Conservation (phyloP, 2,797 vertebrate species). For the Paratrypauchen microcephalus region DNA sequence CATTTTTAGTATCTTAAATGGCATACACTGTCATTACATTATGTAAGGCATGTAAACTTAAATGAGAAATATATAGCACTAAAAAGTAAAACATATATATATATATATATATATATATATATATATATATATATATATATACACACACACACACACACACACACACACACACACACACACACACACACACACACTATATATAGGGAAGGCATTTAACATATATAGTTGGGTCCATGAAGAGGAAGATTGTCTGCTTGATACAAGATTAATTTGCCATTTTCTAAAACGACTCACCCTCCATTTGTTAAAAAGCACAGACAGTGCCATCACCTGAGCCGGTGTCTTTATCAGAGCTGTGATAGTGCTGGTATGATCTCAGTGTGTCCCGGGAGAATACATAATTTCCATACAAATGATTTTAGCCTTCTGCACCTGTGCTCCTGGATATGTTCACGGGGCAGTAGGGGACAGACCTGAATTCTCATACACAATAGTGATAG, state of each 20-base stretch:
- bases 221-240: conserved; percentile 25
- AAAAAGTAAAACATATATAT: not conserved
- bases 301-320: conserved; percentile 14
- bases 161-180: too few species aligned
- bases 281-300: conserved; percentile 2
- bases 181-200: too few species aligned
- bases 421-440: conserved; percentile 58
- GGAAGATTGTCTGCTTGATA: conserved; percentile 1
- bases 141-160: too few species aligned
- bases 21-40: not conserved
- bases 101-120: too few species aligned
- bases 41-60: not conserved
- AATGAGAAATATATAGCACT: not conserved
- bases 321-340: conserved; percentile 40
- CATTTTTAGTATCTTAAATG: not conserved
- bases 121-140: too few species aligned
- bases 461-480: conserved; percentile 48
- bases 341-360: conserved; percentile 25
- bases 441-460: conserved; percentile 37
- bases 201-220: too few species aligned
- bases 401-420: conserved; percentile 67
- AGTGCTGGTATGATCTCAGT: conserved; percentile 36
- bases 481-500: conserved; percentile 47
- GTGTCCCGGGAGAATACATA: conserved; percentile 29
- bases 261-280: not conserved